Evolutionary conservation across 2,888 invertebrate genomes (phyloP), one percentile per base, ranked within the genome.

Genomic region (Pseudanteris insignis): DNA sequence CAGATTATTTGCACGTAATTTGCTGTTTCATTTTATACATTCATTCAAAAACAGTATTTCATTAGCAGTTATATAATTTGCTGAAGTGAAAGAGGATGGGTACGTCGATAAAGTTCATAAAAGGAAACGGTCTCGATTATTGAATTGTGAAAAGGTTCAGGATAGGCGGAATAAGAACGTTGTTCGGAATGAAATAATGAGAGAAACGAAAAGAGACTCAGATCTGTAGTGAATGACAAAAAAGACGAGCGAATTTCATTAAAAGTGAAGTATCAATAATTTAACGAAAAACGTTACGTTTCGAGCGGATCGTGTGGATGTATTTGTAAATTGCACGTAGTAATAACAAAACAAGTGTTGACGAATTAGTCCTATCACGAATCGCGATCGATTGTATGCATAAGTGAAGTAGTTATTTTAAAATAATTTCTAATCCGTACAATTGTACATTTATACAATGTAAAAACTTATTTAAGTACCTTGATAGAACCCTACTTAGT

Each of bases 221-320:
- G 50, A 51, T 40, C 38, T 44, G 34, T 24, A 51, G 46, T 34
- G 40, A 51, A 24, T 14, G 28, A 46, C 40, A 67, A 66, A 70
- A 67, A 65, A 67, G 70, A 63, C 63, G 65, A 70, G 65, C 68
- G 65, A 65, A 62, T 70, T 71, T 72, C 68, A 69, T 73, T 72
- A 72, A 72, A 70, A 72, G 68, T 73, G 70, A 65, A 69, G 72
- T 70, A 72, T 73, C 70, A 71, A 72, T 72, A 71, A 70, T 71
- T 72, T 73, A 69, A 70, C 69, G 60, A 70, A 65, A 47, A 41
- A n/a, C 21, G 32, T 28, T 24, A 30, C 14, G 26, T 10, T 44
- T 40, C 32, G 40, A 44, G 43, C 44, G 10, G 15, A n/a, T 10
- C 25, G 25, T 15, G 37, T 53, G 18, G 25, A 30, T 30, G 37